Percentiles rank a stretch among this genome's conserved stretches.
Evolutionary conservation across 2,888 invertebrate species (phyloP).

Genomic region (Ophion costatus): DNA sequence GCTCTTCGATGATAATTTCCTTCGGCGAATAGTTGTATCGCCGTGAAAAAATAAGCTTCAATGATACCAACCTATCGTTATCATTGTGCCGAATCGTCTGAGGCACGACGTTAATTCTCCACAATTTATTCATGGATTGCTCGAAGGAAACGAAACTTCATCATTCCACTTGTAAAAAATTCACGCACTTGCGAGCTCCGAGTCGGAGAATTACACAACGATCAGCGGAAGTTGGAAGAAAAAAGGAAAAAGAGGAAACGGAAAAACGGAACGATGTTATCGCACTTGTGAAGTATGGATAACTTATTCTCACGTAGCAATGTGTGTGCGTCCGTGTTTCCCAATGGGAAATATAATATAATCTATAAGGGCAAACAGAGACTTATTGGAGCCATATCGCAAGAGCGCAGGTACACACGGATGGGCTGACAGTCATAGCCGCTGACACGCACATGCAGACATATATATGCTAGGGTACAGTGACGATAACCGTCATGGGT

Average conservation of each 20-base stretch:
- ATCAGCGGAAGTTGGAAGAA: constrained; percentile 36
- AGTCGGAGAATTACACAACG: constrained; percentile 1
- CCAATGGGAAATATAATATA: constrained; percentile 48
- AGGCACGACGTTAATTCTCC: too few relatives aligned
- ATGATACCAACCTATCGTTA: not conserved
- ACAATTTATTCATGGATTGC: too few relatives aligned
- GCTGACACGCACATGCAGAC: not conserved
- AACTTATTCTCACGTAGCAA: constrained; percentile 19
- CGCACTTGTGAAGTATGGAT: constrained; percentile 14
- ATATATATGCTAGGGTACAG: constrained; percentile 38
- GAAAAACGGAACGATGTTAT: constrained; percentile 22
- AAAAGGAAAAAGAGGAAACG: constrained; percentile 40
- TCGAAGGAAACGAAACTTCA: not conserved
- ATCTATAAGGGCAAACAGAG: constrained; percentile 61
- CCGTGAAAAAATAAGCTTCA: not conserved
- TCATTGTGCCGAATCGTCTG: too few relatives aligned
- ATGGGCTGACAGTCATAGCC: not conserved
- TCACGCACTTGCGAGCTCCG: not conserved
- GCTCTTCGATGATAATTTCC: not conserved
- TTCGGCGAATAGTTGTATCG: not conserved
- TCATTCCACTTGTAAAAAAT: not conserved
- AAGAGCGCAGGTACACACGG: constrained; percentile 33
- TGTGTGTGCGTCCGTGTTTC: not conserved
- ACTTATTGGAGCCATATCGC: constrained; percentile 53
- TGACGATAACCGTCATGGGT: constrained; percentile 62